Evolutionary conservation across 2,888 invertebrate genomes (phyloP).

Genomic region (Glaucopsyche alexis): DNA sequence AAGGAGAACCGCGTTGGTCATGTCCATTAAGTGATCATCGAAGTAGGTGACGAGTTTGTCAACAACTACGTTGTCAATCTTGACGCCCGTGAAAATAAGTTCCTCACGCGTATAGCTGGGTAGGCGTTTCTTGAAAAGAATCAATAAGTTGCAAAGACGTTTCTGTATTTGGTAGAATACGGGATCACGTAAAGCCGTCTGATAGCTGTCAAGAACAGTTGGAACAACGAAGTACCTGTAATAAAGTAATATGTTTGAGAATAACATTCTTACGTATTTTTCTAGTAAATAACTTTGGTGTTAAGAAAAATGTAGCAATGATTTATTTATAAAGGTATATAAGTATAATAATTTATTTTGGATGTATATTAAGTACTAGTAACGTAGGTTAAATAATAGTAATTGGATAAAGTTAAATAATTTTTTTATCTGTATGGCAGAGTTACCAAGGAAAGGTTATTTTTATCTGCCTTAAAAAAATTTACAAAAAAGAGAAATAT

Average conservation of each 20-base stretch:
- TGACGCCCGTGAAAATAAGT: slow-evolving; percentile 81
- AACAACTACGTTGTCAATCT: slow-evolving; percentile 80
- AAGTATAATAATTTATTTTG: background rate
- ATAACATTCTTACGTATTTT: background rate
- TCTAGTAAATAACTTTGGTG: background rate
- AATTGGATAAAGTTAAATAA: background rate
- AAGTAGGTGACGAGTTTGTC: slow-evolving; percentile 85
- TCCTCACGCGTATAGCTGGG: slow-evolving; percentile 81
- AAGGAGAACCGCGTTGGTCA: slow-evolving; percentile 79
- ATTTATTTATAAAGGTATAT: background rate
- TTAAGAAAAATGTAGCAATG: background rate
- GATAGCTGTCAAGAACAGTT: slow-evolving; percentile 80
- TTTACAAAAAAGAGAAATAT: background rate
- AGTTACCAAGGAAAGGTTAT: too few species aligned
- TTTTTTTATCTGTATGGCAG: too few species aligned
- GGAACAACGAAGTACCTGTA: slow-evolving; percentile 75
- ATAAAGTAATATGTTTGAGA: slow-evolving; percentile 37
- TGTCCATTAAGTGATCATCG: slow-evolving; percentile 83
- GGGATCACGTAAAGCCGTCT: slow-evolving; percentile 86
- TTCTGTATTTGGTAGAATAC: slow-evolving; percentile 85
- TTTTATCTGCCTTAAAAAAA: too few species aligned
- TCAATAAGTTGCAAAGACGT: slow-evolving; percentile 77
- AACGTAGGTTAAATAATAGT: background rate
- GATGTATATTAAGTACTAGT: too few species aligned
- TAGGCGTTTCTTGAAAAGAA: slow-evolving; percentile 80